phyloP scores from a whole-genome alignment of 2,797 vertebrate species.

The Peromyscus attwateri region DNA sequence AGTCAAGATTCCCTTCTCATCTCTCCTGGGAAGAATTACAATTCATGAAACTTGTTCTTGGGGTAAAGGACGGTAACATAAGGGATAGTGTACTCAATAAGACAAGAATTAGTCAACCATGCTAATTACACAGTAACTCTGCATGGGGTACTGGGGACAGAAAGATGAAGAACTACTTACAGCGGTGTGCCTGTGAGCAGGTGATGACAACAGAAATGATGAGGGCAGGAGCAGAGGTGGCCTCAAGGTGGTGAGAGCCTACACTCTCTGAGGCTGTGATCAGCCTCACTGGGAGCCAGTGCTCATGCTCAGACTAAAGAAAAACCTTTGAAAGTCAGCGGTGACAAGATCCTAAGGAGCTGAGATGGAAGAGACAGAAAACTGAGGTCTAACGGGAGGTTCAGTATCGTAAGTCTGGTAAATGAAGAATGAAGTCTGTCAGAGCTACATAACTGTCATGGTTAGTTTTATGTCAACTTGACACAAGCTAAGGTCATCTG shows the following conservation, averaged over 20 bases:
- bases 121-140: slow-evolving; percentile 22
- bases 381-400: background rate
- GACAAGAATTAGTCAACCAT: background rate
- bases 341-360: background rate
- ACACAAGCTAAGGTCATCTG: background rate
- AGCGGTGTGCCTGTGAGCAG: background rate
- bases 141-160: background rate
- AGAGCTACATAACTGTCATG: background rate
- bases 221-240: background rate
- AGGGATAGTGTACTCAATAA: too few species aligned
- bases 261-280: background rate
- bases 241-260: background rate
- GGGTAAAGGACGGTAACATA: background rate
- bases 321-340: background rate
- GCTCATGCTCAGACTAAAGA: background rate
- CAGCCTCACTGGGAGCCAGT: background rate
- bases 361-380: background rate
- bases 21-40: background rate
- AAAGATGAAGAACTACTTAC: background rate
- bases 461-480: background rate
- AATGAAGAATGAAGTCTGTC: background rate
- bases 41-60: background rate
- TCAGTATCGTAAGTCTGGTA: background rate
- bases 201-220: background rate
- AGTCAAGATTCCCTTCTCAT: background rate